These are phyloP conservation scores for Myiotriccus ornatus DNA, from an alignment of 2,797 vertebrate species.

Conservation along the genomic window DNA sequence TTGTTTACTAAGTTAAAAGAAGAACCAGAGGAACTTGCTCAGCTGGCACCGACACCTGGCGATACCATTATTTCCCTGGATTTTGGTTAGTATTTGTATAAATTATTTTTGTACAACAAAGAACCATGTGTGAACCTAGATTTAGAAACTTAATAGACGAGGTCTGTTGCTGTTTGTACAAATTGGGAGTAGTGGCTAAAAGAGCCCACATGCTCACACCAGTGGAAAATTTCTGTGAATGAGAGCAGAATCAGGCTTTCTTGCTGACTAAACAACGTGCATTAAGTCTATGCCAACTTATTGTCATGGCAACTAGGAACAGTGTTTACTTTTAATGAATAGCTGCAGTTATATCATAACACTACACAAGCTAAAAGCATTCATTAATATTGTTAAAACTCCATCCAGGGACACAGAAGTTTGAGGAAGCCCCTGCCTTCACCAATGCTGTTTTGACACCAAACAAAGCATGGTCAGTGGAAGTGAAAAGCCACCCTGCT, in stretches of 20 bases:
- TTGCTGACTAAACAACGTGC: slow-evolving; percentile 32
- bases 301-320: slow-evolving; percentile 38
- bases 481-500: slow-evolving; percentile 71
- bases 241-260: slow-evolving; percentile 34
- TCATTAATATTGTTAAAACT: slow-evolving; percentile 25
- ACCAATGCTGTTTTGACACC: slow-evolving; percentile 73
- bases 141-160: slow-evolving; percentile 13
- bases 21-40: slow-evolving; percentile 92
- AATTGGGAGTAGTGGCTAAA: neutral
- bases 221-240: slow-evolving; percentile 60
- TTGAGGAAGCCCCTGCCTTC: slow-evolving; percentile 82
- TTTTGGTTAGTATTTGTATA: slow-evolving; percentile 82
- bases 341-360: slow-evolving; percentile 25
- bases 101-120: slow-evolving; percentile 10
- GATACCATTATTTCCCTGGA: slow-evolving; percentile 90
- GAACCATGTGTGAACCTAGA: neutral
- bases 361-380: neutral
- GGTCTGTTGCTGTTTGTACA: neutral
- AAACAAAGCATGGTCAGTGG: slow-evolving; percentile 78
- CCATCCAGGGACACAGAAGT: slow-evolving; percentile 77
- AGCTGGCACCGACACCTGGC: slow-evolving; percentile 91
- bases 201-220: neutral
- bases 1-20: slow-evolving; percentile 92
- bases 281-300: slow-evolving; percentile 34
- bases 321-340: slow-evolving; percentile 35